These are phyloP conservation scores for Trichosurus vulpecula DNA, from an alignment of 2,797 vertebrate genomes.

Conservation along the genomic window DNA sequence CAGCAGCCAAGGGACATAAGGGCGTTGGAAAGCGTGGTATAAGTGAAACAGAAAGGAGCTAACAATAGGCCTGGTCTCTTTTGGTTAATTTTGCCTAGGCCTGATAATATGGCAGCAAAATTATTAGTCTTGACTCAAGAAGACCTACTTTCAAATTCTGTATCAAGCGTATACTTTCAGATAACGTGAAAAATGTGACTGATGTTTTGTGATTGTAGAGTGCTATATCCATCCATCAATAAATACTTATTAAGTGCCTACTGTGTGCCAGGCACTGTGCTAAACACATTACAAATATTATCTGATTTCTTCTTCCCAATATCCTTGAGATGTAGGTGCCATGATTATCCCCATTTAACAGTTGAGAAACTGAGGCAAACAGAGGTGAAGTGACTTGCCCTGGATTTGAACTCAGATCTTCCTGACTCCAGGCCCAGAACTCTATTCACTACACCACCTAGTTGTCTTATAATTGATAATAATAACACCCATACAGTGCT, in stretches of 20 bases:
- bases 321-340: not conserved
- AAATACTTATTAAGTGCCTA: not conserved
- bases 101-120: not conserved
- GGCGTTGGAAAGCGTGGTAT: not conserved
- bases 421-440: not conserved
- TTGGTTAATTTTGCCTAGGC: not conserved
- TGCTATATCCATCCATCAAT: not conserved
- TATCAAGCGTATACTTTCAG: not conserved
- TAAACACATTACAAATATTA: not conserved
- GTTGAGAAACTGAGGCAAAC: conserved; percentile 24
- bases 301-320: not conserved
- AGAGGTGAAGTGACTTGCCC: not conserved
- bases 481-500: too few relatives aligned
- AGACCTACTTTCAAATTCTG: not conserved
- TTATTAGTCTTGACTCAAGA: not conserved
- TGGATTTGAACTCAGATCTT: not conserved
- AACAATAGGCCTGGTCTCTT: not conserved
- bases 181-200: not conserved
- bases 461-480: too few relatives aligned
- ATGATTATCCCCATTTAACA: conserved; percentile 9
- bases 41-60: not conserved
- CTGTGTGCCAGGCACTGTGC: not conserved
- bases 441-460: too few relatives aligned
- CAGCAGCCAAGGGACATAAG: not conserved
- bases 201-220: not conserved